Base-by-base conservation (phyloP, 2,888 invertebrate species). In the Ophioninae sp. region DNA sequence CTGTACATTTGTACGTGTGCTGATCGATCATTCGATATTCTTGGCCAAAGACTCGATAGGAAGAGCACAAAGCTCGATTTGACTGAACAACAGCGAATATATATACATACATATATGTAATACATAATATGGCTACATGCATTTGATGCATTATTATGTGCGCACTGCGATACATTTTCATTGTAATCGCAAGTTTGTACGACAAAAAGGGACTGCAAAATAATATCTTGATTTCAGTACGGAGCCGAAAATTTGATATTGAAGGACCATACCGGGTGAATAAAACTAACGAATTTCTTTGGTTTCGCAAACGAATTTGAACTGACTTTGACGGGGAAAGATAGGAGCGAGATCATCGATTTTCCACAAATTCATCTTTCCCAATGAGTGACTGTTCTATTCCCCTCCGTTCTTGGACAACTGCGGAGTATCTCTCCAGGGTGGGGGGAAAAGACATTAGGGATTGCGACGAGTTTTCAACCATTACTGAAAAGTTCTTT, bases 61-160 rank as follows among this genome's bases (percentile, higher is more conserved):
- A 23, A n/a, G 6, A n/a, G 63, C n/a, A 30, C 37, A 59, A 59
- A 39, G 13, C 61, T 69, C 69, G 51, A 51, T 10, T 17, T 51
- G 13, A 51, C 51, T 51, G 51, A 51, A 51, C 51, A 51, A 17
- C 51, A 13, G 51, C 17, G 13, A 51, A 51, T 69, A 69, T 13
- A 44, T 44, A 22, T 67, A 30, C 30, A 30, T 30, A 30, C 30
- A 44, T 44, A 10, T 17, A 51, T 51, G 17, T 51, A 51, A 17
- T 51, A 51, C 13, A 17, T 51, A 51, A 61, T 13, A 3, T 64
- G 56, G 41, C 75, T 3, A 30, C 30, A 58, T 77, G 61, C 61
- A 77, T 77, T 68, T 68, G 22, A 68, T 77, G 76, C 76, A 61
- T 67, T n/a, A 23, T 75, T n/a, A 13, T 22, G 20, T 7, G 37